Evolutionary conservation across 2,888 invertebrate genomes (phyloP), one percentile per base, ranked within the genome.

Genomic region (Caradrina clavipalpis): DNA sequence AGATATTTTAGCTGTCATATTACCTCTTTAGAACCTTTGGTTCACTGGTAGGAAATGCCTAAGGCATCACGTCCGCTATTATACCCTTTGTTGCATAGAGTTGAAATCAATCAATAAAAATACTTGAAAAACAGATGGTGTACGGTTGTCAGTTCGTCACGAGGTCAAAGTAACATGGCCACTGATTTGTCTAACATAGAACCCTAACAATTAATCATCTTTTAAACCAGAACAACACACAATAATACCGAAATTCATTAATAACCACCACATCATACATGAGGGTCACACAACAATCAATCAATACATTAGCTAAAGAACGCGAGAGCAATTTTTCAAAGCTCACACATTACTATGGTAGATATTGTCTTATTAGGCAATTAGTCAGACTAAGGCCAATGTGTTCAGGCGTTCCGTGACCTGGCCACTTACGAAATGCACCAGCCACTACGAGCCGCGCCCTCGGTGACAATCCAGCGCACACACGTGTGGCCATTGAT

Each of bases 351-450:
- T 66, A 49, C 31, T 65, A 51, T 63, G 60, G 55, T 65, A 69
- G 65, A 72, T 80, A 77, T 86, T 80, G 73, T 63, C 80, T 80
- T 86, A 86, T 87, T 85, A 81, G 82, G 84, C 85, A 86, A 87
- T 86, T 87, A 84, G 83, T 82, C 84, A 73, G 58, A 26, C 54
- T 73, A 64, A 74, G 83, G 79, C 69, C 73, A 61, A 26, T 65
- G 53, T 59, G 69, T 60, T 67, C 66, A 62, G 59, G 73, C 60
- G 69, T 64, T 55, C 62, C 76, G 78, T 82, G 83, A 84, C 84
- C 77, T n/a, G 80, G 53, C 67, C 61, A 72, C 70, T 84, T 82
- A 67, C 83, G 83, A 83, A 84, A 84, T 76, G 54, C 49, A 42
- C 63, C 68, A 59, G 66, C 61, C 76, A 59, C 83, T 74, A 80